A percentile compares a stretch with the other conserved stretches of the same genome.
These are phyloP conservation scores for Coremacera marginata DNA, from an alignment of 2,888 invertebrate species.

Conservation along the genomic window DNA sequence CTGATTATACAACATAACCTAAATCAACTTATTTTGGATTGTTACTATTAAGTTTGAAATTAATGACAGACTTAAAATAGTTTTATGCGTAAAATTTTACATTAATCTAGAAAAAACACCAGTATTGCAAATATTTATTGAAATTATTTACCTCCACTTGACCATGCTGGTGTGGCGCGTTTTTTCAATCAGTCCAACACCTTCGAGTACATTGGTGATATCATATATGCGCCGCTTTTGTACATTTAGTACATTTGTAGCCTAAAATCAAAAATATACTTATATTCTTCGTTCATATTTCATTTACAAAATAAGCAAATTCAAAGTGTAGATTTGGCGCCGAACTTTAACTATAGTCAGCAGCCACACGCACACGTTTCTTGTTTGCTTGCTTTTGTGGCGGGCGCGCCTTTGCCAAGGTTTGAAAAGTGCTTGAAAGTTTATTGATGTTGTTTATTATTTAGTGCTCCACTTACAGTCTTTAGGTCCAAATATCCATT, in stretches of 20 bases:
- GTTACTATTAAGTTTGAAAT: background rate
- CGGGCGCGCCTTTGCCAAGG: slow-evolving; percentile 24
- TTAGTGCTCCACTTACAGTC: slow-evolving; percentile 56
- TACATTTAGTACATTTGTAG: slow-evolving; percentile 81
- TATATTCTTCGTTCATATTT: slow-evolving; percentile 1
- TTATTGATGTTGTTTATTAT: background rate
- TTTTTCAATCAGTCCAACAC: slow-evolving; percentile 84
- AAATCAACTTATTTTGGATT: background rate
- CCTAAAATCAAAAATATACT: slow-evolving; percentile 69
- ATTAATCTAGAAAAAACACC: background rate
- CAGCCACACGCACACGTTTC: background rate
- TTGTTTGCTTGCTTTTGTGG: slow-evolving; percentile 1
- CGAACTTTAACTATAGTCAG: background rate
- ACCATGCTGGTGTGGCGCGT: slow-evolving; percentile 81
- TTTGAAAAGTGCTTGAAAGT: slow-evolving; percentile 20
- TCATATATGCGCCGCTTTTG: slow-evolving; percentile 86
- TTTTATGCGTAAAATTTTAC: background rate
- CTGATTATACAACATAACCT: background rate
- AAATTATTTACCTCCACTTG: slow-evolving; percentile 79
- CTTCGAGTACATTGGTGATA: slow-evolving; percentile 85
- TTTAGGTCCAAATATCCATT: slow-evolving; percentile 66
- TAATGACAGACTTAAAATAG: background rate
- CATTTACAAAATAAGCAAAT: background rate
- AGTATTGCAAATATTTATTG: background rate
- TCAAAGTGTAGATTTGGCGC: slow-evolving; percentile 41